Base-by-base conservation (phyloP, 2,888 invertebrate genomes). In the Aporophyla lueneburgensis region DNA sequence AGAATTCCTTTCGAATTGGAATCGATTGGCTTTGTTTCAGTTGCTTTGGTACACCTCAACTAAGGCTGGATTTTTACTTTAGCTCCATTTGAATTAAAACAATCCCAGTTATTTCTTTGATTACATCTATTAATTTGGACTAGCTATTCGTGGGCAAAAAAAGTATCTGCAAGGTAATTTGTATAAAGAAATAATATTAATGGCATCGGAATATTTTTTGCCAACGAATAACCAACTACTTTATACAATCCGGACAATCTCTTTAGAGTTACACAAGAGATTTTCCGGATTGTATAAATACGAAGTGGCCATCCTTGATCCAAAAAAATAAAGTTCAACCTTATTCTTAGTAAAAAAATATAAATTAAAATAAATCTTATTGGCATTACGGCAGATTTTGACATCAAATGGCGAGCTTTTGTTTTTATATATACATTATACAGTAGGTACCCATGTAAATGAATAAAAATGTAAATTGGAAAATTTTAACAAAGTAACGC, bases 1-100 rank as follows among this genome's bases (percentile, higher is more conserved):
- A 73, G 59, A 56, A n/a, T 59, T 58, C 14, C 24, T n/a, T 59
- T 40, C 0, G 19, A 58, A 66, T 67, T 66, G 43, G 53, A 78
- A 71, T 61, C 19, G 58, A 9, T 43, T 9, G 43, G 43, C 43
- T 43, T 43, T 43, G 33, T 43, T 43, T 43, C 43, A 43, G 24
- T n/a, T 43, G n/a, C 49, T 12, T 19, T 49, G 49, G 6, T 10
- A 14, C 7, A 27, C 12, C 6, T 0, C 40, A 54, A 2, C 19
- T 19, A 43, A 27, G 9, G 9, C 9, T 33, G 46, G 46, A 16
- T 33, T 46, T 70, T 14, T 46, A 3, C 27, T 59, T 21, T 14
- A 9, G 1, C 19, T 65, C 33, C 5, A 21, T 24, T 53, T 53
- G 16, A 54, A 53, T 70, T 19, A 16, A 9, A n/a, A 3, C 2